Base-by-base conservation (phyloP, 2,113 vertebrate species). In the Lasiurus cinereus region DNA sequence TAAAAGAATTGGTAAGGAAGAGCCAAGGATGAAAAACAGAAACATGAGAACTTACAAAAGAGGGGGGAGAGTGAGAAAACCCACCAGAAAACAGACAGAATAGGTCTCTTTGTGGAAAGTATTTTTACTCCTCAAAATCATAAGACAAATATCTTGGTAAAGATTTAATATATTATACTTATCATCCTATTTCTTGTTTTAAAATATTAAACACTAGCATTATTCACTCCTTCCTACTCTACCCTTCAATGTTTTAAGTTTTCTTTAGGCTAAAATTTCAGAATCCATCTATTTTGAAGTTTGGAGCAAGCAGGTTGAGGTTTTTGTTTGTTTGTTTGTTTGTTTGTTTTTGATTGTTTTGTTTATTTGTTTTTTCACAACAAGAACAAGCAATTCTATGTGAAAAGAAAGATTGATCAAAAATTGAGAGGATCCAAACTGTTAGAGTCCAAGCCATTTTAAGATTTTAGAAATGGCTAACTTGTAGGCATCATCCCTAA, bases 201-300 rank as follows among this genome's bases (percentile, higher is more conserved):
- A 80, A 78, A 69, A 43, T 66, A n/a, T 70, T 66, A 70, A 88
- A 77, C 8, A 88, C 3, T 5, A 76, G 4, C 4, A 59, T 76
- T 74, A 73, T 39, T 43, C 8, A 6, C 6, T 83, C 72, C n/a
- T 52, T 43, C 43, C 46, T 70, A 31, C 19, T 76, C 13, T 59
- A 78, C 33, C 4, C 36, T 83, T 83, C 8, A 54, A 24, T 67
- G 48, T 90, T 88, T 90, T 92, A 54, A 97, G 29, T 48, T 82
- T 91, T 74, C 86, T 91, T 80, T 56, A 92, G 56, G 36, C 15
- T 64, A 90, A 80, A 93, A 86, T 79, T 90, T 90, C 50, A 69
- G 62, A 54, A 86, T 54, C 18, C 13, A 82, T 36, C 2, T 72
- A 54, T 64, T 43, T 88, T 73, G 21, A 93, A 72, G 66, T 94